These are phyloP conservation scores for Taeniopygia guttata DNA, from an alignment of 2,797 vertebrate species.

Conservation along the genomic window DNA sequence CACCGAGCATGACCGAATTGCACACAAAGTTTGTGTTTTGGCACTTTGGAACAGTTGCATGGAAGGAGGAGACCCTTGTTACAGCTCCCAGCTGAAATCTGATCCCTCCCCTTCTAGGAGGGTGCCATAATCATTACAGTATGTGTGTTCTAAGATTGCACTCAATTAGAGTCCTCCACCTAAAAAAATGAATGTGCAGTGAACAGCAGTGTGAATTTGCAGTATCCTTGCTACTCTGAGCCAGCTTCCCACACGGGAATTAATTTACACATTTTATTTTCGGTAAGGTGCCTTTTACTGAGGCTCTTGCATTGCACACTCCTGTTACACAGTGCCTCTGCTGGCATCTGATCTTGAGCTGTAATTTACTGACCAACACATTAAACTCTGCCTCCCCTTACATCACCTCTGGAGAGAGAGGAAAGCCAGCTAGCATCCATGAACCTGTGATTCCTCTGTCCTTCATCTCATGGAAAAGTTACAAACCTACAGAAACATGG, in stretches of 20 bases:
- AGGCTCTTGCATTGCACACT: background rate
- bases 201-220: background rate
- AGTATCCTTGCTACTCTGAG: background rate
- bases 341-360: background rate
- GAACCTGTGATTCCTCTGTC: background rate
- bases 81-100: background rate
- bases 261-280: background rate
- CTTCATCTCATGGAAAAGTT: background rate
- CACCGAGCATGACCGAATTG: background rate
- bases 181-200: background rate
- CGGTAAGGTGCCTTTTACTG: background rate
- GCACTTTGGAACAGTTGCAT: background rate
- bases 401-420: background rate
- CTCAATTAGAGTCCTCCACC: background rate
- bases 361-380: background rate
- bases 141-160: background rate
- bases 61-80: background rate
- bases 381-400: background rate
- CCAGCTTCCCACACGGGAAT: background rate
- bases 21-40: background rate
- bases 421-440: background rate
- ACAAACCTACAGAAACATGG: rapidly evolving
- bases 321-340: background rate
- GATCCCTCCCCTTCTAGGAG: background rate
- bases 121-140: background rate